phyloP scores from a whole-genome alignment of 2,888 invertebrate genomes.

The Toxonevra muliebris region DNA sequence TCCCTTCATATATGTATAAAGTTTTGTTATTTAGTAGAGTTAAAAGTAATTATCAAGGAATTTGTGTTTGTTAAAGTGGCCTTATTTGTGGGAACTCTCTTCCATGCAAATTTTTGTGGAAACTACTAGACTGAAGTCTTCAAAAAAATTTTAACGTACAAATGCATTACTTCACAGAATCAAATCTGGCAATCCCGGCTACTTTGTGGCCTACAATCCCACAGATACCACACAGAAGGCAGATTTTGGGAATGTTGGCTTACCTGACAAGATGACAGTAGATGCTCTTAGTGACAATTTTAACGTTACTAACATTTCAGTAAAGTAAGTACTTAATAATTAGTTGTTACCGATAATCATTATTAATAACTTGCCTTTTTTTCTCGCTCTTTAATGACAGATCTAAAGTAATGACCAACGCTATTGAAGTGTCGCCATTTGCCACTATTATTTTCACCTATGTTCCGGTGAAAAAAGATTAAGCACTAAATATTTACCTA shows the following conservation, averaged over 20 bases:
- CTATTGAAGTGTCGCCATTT: conserved; percentile 70
- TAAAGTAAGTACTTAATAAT: conserved; percentile 46
- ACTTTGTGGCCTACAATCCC: conserved; percentile 77
- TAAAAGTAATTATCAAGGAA: no score
- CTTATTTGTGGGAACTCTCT: conserved; percentile 1
- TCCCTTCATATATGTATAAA: not conserved
- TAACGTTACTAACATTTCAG: conserved; percentile 44
- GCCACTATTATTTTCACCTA: conserved; percentile 76
- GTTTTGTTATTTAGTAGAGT: no score
- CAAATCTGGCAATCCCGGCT: conserved; percentile 79
- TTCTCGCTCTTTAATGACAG: conserved; percentile 58
- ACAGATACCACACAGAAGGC: conserved; percentile 65
- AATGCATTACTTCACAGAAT: conserved; percentile 66
- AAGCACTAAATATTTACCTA: conserved; percentile 29
- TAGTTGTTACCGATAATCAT: not conserved
- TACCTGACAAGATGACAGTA: conserved; percentile 73
- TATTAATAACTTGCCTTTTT: conserved; percentile 10
- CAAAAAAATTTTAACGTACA: conserved; percentile 9
- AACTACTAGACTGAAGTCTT: no score
- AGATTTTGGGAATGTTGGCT: conserved; percentile 68
- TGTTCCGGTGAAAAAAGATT: conserved; percentile 68
- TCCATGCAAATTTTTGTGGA: no score
- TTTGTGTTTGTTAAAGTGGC: no score
- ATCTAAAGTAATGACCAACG: conserved; percentile 68
- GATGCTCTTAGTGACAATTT: conserved; percentile 69